Evolutionary conservation across 2,888 invertebrate species (phyloP), one percentile per base, ranked within the genome.

Genomic region (Coenonympha arcania): DNA sequence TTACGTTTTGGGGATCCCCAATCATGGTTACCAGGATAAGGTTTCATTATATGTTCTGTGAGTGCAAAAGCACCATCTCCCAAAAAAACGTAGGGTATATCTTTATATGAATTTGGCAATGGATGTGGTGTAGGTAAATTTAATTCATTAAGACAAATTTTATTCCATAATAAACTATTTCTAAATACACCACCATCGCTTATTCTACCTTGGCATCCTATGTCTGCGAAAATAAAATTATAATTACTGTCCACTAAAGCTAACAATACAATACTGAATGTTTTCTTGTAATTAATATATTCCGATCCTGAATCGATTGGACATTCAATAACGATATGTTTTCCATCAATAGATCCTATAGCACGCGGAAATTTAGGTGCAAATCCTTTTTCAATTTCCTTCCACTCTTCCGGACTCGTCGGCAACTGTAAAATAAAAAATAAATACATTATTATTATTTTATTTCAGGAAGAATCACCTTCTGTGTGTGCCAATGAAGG

Each of bases 321-420:
- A 11, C 11, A 11, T 30, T 11, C 11, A 13, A 30, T 13, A 5
- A 11, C 11, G 11, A 22, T 13, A 22, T 22, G 30, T 11, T 30
- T 30, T 13, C 30, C 30, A 13, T 30, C 30, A 6, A 30, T 30
- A 4, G 30, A 11, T 4, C 30, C 30, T 22, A 22, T 22, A 20
- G 20, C 20, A 5, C 5, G 20, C 3, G 20, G 20, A 20, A 20
- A 20, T 20, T 20, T 20, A 5, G 3, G 20, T 20, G 20, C 20
- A 43, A 49, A 49, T 43, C 42, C 43, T 28, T 43, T 36, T 43
- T 42, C 30, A 6, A 49, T 33, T 11, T 31, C 13, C 18, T 8
- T 3, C 24, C 39, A 31, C 11, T 41, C 24, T 15, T 36, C n/a
- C 6, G 37, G 4, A 9, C 18, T 22, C 15, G 30, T 5, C 6